Conservation (phyloP, 2,797 vertebrate genomes). For the Anisognathus igniventris region DNA sequence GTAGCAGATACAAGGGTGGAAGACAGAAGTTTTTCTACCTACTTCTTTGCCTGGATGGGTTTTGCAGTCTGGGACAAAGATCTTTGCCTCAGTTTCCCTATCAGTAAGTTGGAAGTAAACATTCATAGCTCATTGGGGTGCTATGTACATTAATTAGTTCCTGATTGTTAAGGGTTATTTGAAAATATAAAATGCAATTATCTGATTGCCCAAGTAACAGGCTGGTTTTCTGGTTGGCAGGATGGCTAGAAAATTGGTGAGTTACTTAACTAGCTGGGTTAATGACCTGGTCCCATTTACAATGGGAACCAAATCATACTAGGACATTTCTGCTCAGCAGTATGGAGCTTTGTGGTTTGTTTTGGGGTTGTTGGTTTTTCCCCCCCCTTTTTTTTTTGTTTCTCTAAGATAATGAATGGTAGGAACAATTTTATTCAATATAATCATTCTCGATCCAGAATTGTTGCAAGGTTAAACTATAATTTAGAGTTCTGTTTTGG, state of each 20-base stretch:
- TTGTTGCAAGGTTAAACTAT: neutral
- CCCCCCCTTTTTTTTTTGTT: too few relatives aligned
- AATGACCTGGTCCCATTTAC: constrained; percentile 22
- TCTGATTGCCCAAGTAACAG: neutral
- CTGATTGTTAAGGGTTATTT: constrained; percentile 11
- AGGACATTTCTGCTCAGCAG: neutral
- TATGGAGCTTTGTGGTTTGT: neutral
- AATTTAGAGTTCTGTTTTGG: neutral
- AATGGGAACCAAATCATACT: neutral
- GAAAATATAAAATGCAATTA: constrained; percentile 26
- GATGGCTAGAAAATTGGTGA: constrained; percentile 11
- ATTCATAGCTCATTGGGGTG: neutral
- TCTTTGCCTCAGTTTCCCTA: constrained; percentile 41
- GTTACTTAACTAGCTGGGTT: constrained; percentile 25
- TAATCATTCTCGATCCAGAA: neutral
- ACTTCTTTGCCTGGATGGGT: neutral
- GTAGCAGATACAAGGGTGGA: neutral
- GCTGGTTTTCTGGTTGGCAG: constrained; percentile 11
- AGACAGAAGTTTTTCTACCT: neutral
- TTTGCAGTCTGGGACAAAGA: neutral
- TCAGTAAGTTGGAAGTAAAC: neutral
- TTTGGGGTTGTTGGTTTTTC: neutral
- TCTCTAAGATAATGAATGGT: neutral
- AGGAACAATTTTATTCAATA: neutral
- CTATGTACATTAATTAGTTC: neutral